phyloP scores from a whole-genome alignment of 2,888 invertebrate species.

The Eledona agricola region DNA sequence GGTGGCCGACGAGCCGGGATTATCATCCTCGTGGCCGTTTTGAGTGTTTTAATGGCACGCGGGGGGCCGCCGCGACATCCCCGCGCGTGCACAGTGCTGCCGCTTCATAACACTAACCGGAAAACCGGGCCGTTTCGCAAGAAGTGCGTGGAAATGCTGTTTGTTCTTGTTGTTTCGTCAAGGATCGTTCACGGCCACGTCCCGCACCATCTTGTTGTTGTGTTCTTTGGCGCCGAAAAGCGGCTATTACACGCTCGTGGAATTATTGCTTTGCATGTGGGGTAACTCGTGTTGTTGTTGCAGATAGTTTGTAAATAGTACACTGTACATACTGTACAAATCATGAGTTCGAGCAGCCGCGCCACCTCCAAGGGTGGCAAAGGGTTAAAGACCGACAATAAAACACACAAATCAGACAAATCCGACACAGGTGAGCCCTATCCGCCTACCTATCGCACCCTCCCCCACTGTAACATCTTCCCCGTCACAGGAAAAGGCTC shows the following conservation, averaged over 20 bases:
- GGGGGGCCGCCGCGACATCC: conserved; percentile 7
- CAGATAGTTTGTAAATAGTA: conserved; percentile 80
- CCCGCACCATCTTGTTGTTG: background rate
- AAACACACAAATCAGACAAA: conserved; percentile 61
- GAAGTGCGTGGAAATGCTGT: conserved; percentile 8
- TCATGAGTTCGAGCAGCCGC: conserved; percentile 76
- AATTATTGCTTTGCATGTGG: conserved; percentile 4
- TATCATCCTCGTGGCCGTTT: background rate
- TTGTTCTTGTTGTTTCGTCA: conserved; percentile 2
- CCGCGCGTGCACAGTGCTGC: conserved; percentile 47
- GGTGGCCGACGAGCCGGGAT: too few species aligned
- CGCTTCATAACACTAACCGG: conserved; percentile 40
- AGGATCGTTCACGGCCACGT: background rate
- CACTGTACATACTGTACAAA: conserved; percentile 80
- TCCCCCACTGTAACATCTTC: background rate
- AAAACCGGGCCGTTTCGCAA: conserved; percentile 28
- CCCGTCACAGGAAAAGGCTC: conserved; percentile 53
- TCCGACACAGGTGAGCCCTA: conserved; percentile 55
- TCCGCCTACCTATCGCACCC: too few species aligned
- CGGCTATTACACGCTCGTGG: background rate
- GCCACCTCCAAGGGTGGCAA: conserved; percentile 73
- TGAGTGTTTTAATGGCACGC: conserved; percentile 3
- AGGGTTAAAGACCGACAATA: conserved; percentile 59
- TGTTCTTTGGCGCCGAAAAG: background rate
- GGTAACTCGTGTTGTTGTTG: conserved; percentile 49